Percentiles rank a stretch among this genome's conserved stretches.
These are phyloP conservation scores for Phalanger gymnotis DNA, from an alignment of 2,797 vertebrate genomes.

Conservation along the genomic window DNA sequence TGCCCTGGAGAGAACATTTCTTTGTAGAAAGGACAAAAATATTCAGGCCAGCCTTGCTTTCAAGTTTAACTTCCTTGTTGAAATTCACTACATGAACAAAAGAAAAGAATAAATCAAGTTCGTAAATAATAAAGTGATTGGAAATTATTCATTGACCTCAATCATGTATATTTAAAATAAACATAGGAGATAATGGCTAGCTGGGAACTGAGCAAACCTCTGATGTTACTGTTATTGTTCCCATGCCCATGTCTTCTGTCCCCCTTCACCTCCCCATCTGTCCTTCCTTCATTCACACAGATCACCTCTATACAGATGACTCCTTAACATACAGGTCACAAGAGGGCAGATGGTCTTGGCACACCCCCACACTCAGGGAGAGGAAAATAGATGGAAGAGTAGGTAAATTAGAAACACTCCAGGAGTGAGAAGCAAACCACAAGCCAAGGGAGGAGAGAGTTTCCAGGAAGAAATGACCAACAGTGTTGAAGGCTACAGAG, in stretches of 20 bases:
- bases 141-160: conserved; percentile 30
- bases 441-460: background rate
- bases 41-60: conserved; percentile 56
- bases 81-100: conserved; percentile 54
- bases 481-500: background rate
- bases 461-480: background rate
- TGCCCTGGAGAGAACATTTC: conserved; percentile 52
- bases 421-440: background rate
- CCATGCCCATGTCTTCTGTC: background rate
- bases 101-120: conserved; percentile 24
- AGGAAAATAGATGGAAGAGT: background rate
- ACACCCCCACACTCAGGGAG: background rate
- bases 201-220: background rate
- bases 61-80: conserved; percentile 68
- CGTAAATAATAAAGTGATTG: conserved; percentile 29
- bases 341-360: background rate
- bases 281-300: background rate
- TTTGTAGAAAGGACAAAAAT: conserved; percentile 63
- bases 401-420: background rate
- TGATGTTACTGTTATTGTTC: background rate
- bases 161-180: conserved; percentile 30
- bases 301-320: background rate
- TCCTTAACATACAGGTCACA: background rate
- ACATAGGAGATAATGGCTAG: background rate
- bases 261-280: background rate